Evolutionary conservation across 2,797 vertebrate species (phyloP), one percentile per base, ranked within the genome.

Genomic region (Miichthys miiuy): DNA sequence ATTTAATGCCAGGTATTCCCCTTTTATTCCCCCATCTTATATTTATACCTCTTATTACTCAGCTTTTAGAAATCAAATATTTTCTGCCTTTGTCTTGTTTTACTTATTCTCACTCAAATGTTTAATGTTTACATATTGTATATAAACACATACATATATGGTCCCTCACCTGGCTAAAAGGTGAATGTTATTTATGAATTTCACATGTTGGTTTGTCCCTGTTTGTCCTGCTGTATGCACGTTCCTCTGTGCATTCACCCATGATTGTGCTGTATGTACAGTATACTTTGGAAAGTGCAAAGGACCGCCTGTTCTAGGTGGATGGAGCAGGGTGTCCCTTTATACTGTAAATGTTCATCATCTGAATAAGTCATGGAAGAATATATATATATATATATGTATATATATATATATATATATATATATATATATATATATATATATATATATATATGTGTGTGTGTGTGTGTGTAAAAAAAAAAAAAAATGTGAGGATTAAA

Each of bases 361-460:
- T 66, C 79, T 94, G 76, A 94, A 93, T 93, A 82, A 84, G 80
- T 87, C 78, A 94, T 93, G 82, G 23, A 63, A 77, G 63, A 66
- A 85, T 27, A 42, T 61, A 81, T 44, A 78, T 71, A 65, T 67
- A 75, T 68, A 16, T 58, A 17, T 11, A 11, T 34, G 23, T 25
- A 2, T 25, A 83, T 44, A 80, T 71, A 68, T 67, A 75, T 68
- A 16, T 58, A n/a, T n/a, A n/a, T n/a, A n/a, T n/a, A 85, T 25
- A 41, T 61, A 81, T 44, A 78, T 71, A 65, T 67, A 75, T 68
- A 16, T 58, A 17, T 11, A 11, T 34, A 2, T 25, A 2, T 25
- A 83, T 44, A 80, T 71, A 68, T 67, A 75, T 68, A 16, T 58
- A n/a, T n/a, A n/a, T n/a, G n/a, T n/a, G 25, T 25, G 25, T 25